phyloP scores from a whole-genome alignment of 2,888 invertebrate species.

The Agrotis clavis region DNA sequence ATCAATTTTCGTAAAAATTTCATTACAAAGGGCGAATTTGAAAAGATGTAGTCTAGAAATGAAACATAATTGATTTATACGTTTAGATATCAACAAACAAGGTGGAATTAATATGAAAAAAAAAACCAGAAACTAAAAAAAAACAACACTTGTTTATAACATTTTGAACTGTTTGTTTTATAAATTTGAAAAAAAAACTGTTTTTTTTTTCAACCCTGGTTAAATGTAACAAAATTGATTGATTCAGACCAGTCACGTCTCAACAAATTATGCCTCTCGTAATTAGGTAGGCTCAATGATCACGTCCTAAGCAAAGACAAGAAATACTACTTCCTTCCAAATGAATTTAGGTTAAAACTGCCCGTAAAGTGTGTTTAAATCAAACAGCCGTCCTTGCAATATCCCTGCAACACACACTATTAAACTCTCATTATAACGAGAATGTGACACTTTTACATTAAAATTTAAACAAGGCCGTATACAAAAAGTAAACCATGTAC shows the following conservation, averaged over 20 bases:
- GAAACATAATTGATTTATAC: no score
- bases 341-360: slow-evolving; percentile 34
- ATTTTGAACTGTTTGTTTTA: no score
- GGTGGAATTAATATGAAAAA: no score
- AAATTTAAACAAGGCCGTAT: slow-evolving; percentile 59
- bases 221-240: neutral
- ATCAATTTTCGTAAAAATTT: no score
- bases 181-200: no score
- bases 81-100: no score
- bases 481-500: slow-evolving; percentile 58
- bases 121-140: no score
- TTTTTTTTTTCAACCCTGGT: no score
- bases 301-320: slow-evolving; percentile 7
- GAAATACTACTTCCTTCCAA: slow-evolving; percentile 42
- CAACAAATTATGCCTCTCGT: neutral
- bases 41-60: no score
- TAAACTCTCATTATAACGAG: slow-evolving; percentile 56
- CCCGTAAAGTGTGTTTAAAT: slow-evolving; percentile 28
- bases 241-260: neutral
- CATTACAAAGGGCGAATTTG: no score
- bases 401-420: slow-evolving; percentile 43
- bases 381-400: slow-evolving; percentile 48
- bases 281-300: neutral
- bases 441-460: slow-evolving; percentile 64
- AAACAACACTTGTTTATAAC: no score